phyloP scores from a whole-genome alignment of 2,797 vertebrate species.

The Xyrichtys novacula region DNA sequence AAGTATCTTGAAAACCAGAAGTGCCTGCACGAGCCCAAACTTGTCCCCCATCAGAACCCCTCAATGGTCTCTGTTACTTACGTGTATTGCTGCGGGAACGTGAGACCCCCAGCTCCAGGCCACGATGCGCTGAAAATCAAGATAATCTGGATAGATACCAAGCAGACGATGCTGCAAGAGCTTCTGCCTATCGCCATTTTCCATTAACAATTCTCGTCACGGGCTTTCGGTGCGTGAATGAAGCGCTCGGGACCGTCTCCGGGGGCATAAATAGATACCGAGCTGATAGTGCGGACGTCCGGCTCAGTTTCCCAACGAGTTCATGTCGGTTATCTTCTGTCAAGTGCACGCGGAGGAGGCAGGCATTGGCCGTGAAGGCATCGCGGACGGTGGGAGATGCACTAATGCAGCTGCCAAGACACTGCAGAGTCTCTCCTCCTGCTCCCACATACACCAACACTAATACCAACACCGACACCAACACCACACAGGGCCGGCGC shows the following conservation, averaged over 20 bases:
- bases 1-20: conserved; percentile 36
- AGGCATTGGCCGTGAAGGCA: conserved; percentile 67
- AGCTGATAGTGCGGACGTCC: conserved; percentile 37
- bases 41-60: conserved; percentile 53
- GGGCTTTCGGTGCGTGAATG: conserved; percentile 57
- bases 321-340: conserved; percentile 45
- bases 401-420: conserved; percentile 80
- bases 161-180: conserved; percentile 89
- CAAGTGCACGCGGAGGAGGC: conserved; percentile 71
- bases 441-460: conserved; percentile 67
- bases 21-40: conserved; percentile 59
- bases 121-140: conserved; percentile 87
- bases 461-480: conserved; percentile 20
- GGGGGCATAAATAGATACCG: conserved; percentile 18
- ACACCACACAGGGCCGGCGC: conserved; percentile 60
- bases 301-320: conserved; percentile 57
- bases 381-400: conserved; percentile 74
- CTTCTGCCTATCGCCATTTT: conserved; percentile 94
- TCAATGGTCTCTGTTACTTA: conserved; percentile 82
- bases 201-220: conserved; percentile 79
- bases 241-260: conserved; percentile 57
- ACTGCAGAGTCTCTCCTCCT: conserved; percentile 80
- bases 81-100: conserved; percentile 95
- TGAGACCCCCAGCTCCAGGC: conserved; percentile 89
- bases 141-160: conserved; percentile 86